phyloP scores from a whole-genome alignment of 2,888 invertebrate species.

The Entomobrya multifasciata region DNA sequence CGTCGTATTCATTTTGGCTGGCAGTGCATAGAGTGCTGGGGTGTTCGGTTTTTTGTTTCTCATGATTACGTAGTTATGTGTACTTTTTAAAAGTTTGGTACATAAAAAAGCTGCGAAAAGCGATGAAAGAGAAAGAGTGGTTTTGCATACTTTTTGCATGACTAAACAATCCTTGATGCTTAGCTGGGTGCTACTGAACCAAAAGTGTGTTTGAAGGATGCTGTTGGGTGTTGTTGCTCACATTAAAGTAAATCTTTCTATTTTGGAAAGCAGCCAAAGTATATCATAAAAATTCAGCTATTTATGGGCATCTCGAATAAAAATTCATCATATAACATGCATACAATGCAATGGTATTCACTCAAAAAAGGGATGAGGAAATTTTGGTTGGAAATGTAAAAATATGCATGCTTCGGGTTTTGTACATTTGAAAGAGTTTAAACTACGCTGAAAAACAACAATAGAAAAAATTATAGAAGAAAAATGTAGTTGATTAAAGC shows the following conservation, averaged over 20 bases:
- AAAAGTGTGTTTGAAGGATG: slow-evolving; percentile 27
- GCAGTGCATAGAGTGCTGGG: too few relatives aligned
- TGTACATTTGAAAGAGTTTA: too few relatives aligned
- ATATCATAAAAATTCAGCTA: slow-evolving; percentile 67
- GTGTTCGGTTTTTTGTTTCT: too few relatives aligned
- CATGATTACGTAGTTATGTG: too few relatives aligned
- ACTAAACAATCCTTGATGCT: slow-evolving; percentile 31
- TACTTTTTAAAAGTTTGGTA: too few relatives aligned
- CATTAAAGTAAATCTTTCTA: slow-evolving; percentile 17
- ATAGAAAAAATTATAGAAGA: too few relatives aligned
- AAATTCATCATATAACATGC: neutral
- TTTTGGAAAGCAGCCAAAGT: slow-evolving; percentile 55
- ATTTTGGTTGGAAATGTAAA: neutral
- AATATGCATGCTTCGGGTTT: neutral
- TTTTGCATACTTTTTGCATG: slow-evolving; percentile 50
- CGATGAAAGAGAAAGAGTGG: neutral
- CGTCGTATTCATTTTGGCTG: too few relatives aligned
- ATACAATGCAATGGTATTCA: neutral
- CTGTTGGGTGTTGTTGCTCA: slow-evolving; percentile 12
- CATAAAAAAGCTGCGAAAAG: neutral
- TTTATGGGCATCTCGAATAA: slow-evolving; percentile 60
- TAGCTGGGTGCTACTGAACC: slow-evolving; percentile 5
- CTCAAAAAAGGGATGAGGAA: slow-evolving; percentile 4
- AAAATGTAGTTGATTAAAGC: neutral
- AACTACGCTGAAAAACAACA: too few relatives aligned